Evolutionary conservation across 2,888 invertebrate species (phyloP), one percentile per base, ranked within the genome.

Genomic region (Acanthopleura granulata): DNA sequence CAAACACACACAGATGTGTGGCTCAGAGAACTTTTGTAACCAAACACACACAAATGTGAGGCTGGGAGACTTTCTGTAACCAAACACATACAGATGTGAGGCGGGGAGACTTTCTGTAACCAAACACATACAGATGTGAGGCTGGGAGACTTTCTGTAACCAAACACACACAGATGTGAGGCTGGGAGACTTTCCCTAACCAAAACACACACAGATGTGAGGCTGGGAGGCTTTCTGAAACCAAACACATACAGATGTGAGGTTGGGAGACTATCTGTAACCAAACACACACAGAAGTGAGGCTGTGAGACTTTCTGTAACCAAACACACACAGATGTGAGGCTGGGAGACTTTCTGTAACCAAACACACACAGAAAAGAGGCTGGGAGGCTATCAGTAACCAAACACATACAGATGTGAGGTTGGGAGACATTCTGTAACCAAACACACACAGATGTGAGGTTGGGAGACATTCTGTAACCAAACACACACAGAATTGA

Each of bases 51-150:
- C 57, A 22, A 12, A 18, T 57, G 22, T 22, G n/a, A 57, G 57
- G 12, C 57, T 22, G 22, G 57, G 57, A 18, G 57, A 3, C 18
- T 73, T 62, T 49, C 51, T 49, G 50, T 49, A 75, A 29, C 69
- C n/a, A 49, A 18, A 30, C 51, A 40, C 62, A 61, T n/a, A 25
- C 57, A 22, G 57, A 18, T 57, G 22, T 22, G n/a, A 57, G 57
- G 12, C 57, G 1, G 22, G 57, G 57, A 18, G 57, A 3, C 18
- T 73, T 62, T 49, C 51, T 49, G 50, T 49, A 75, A 29, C 69
- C n/a, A 49, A 18, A 30, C 51, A 40, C 62, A 61, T n/a, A 25
- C 57, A 22, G 57, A 18, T 57, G 22, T 22, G n/a, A 57, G 57
- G 12, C 57, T 22, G 22, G 57, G 57, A 18, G 57, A 3, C 18